phyloP scores from a whole-genome alignment of 2,113 vertebrate genomes.

The Hippocampus barbouri region DNA sequence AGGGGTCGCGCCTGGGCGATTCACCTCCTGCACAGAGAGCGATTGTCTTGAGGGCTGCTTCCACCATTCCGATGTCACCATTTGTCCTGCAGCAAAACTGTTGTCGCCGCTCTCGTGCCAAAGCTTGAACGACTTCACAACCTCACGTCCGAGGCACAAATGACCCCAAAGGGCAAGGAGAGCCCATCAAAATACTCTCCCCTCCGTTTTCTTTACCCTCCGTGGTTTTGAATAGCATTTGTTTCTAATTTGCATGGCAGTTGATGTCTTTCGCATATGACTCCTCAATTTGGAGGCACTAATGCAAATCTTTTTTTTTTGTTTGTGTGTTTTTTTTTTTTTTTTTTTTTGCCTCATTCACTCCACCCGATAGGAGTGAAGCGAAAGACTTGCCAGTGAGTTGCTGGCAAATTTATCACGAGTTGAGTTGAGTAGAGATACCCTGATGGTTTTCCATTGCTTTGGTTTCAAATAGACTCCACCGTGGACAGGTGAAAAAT shows the following conservation, averaged over 20 bases:
- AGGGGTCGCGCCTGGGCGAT: slow-evolving; percentile 54
- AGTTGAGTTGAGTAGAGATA: too few relatives aligned
- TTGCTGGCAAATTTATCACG: background rate
- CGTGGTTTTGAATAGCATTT: slow-evolving; percentile 67
- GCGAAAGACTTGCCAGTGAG: background rate
- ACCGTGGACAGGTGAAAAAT: too few relatives aligned
- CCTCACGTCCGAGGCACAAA: slow-evolving; percentile 19
- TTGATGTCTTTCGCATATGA: slow-evolving; percentile 58
- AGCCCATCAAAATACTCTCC: background rate
- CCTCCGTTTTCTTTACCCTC: background rate
- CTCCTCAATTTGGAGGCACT: slow-evolving; percentile 44
- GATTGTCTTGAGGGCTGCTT: slow-evolving; percentile 66
- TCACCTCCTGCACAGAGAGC: slow-evolving; percentile 60
- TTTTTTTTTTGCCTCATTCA: slow-evolving; percentile 8
- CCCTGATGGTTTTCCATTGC: background rate
- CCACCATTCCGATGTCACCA: slow-evolving; percentile 69
- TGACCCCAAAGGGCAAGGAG: background rate
- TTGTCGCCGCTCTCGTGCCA: slow-evolving; percentile 37
- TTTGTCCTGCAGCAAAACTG: slow-evolving; percentile 52
- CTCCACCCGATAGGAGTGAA: slow-evolving; percentile 11
- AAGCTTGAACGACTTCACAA: slow-evolving; percentile 35
- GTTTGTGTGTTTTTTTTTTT: background rate
- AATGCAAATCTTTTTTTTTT: slow-evolving; percentile 54
- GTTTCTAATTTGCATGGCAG: slow-evolving; percentile 74
- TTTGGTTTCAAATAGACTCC: too few relatives aligned